These are phyloP conservation scores for Acrossocheilus wenchowensis DNA, from an alignment of 2,797 vertebrate genomes.

Conservation along the genomic window DNA sequence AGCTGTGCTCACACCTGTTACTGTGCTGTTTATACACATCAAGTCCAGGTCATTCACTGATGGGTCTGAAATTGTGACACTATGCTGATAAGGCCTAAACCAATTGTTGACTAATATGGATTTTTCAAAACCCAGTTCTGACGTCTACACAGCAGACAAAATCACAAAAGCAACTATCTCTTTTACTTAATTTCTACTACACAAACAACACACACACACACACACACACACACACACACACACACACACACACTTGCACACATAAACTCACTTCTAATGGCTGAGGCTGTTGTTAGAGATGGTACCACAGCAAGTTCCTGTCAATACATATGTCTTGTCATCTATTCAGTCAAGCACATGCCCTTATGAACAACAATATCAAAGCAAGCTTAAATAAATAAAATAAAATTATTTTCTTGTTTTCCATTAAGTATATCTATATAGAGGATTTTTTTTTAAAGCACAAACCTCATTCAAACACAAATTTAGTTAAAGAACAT, in stretches of 20 bases:
- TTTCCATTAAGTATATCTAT: no score
- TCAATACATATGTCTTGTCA: conserved; percentile 32
- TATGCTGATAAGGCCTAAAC: not conserved
- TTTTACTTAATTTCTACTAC: not conserved
- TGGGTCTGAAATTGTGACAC: not conserved
- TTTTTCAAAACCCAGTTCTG: not conserved
- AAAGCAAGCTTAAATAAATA: not conserved
- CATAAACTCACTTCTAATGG: conserved; percentile 28
- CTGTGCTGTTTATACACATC: not conserved
- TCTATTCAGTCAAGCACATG: conserved; percentile 33
- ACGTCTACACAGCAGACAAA: not conserved
- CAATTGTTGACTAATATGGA: not conserved
- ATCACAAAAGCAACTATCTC: conserved; percentile 7
- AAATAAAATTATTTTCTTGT: no score
- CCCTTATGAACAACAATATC: not conserved
- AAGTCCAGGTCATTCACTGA: not conserved
- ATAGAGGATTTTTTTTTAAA: not conserved
- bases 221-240: conserved; percentile 16
- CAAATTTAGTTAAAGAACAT: not conserved
- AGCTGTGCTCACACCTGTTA: not conserved
- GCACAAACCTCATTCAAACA: not conserved
- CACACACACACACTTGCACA: not conserved
- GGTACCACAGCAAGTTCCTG: conserved; percentile 33
- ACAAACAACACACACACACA: not conserved
- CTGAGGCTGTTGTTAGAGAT: conserved; percentile 27